Evolutionary conservation across 2,888 invertebrate species (phyloP).

Genomic region (Coronaproctus castanopsis): DNA sequence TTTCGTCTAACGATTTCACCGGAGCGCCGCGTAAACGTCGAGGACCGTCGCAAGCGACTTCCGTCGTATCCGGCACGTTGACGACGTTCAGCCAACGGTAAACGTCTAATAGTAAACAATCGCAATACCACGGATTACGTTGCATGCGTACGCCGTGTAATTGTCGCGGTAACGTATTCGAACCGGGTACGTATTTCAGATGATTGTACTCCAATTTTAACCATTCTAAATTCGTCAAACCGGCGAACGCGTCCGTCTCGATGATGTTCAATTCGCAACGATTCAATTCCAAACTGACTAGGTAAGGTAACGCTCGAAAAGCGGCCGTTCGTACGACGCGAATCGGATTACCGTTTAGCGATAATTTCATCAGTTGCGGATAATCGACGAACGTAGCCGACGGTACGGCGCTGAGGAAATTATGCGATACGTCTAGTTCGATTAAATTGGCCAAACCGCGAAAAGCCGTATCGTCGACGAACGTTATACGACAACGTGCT

Average conservation of each 20-base stretch:
- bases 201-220: constrained; percentile 63
- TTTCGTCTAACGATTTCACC: constrained; percentile 42
- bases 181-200: constrained; percentile 47
- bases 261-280: constrained; percentile 56
- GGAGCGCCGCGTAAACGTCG: constrained; percentile 40
- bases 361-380: constrained; percentile 60
- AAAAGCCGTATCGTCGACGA: constrained; percentile 60
- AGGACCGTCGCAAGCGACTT: constrained; percentile 56
- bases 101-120: constrained; percentile 57
- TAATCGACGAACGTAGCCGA: constrained; percentile 56
- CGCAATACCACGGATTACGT: constrained; percentile 75
- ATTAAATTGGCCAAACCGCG: constrained; percentile 67
- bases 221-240: constrained; percentile 63
- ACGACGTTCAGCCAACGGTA: constrained; percentile 56
- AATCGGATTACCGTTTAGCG: constrained; percentile 64
- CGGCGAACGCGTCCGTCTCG: constrained; percentile 60
- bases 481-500: constrained; percentile 52
- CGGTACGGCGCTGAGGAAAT: constrained; percentile 55
- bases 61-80: constrained; percentile 54
- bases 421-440: constrained; percentile 68
- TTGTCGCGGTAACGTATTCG: constrained; percentile 49
- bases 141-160: constrained; percentile 61
- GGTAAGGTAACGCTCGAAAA: constrained; percentile 50
- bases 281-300: constrained; percentile 61
- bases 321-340: constrained; percentile 45